Percentiles rank a stretch among this genome's conserved stretches.
These are phyloP conservation scores for Cenopis cana DNA, from an alignment of 2,888 invertebrate genomes.

Conservation along the genomic window DNA sequence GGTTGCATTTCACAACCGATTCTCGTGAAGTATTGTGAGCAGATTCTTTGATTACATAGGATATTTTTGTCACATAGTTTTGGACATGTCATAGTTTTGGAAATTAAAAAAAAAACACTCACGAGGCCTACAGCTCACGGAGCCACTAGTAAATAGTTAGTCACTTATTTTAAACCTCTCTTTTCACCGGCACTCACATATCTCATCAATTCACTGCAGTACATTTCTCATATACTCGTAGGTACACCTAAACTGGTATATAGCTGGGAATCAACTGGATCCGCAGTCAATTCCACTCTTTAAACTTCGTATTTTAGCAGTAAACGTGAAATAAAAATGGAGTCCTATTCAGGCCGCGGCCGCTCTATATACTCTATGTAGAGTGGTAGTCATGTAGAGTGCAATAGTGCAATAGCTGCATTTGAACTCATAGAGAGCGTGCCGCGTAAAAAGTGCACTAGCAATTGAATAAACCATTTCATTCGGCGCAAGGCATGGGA, in stretches of 20 bases:
- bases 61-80: no score
- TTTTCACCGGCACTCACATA: background rate
- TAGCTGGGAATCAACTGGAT: constrained; percentile 22
- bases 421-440: constrained; percentile 48
- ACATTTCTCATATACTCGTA: background rate
- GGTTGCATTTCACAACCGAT: no score
- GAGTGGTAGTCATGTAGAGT: constrained; percentile 26
- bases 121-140: no score
- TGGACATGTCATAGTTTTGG: no score
- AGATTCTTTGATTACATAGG: no score
- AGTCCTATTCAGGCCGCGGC: constrained; percentile 27
- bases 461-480: constrained; percentile 74
- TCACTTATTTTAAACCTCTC: no score
- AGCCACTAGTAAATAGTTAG: no score
- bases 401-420: constrained; percentile 41
- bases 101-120: no score
- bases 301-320: constrained; percentile 38
- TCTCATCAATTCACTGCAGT: background rate
- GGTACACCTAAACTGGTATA: background rate
- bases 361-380: constrained; percentile 14
- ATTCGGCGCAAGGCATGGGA: constrained; percentile 47
- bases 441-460: constrained; percentile 61
- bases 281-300: constrained; percentile 25
- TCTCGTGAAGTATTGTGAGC: no score
- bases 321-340: constrained; percentile 37